phyloP scores from a whole-genome alignment of 2,888 invertebrate genomes.

The Vanessa cardui region DNA sequence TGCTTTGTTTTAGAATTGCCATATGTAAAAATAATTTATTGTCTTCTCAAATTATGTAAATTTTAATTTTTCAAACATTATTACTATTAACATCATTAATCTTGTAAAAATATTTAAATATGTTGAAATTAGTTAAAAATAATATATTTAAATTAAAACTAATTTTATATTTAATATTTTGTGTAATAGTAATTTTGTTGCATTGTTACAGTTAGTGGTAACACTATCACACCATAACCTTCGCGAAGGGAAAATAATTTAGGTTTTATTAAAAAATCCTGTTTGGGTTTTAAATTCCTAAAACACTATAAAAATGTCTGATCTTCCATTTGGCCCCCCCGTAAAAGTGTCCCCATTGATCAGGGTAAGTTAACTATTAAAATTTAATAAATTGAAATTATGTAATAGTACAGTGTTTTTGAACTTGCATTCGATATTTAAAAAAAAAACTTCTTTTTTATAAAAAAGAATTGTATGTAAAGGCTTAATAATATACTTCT shows the following conservation, averaged over 20 bases:
- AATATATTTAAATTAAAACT: neutral
- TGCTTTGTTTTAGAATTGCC: neutral
- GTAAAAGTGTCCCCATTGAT: slow-evolving; percentile 92
- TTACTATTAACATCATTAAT: too few species aligned
- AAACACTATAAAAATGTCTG: slow-evolving; percentile 63
- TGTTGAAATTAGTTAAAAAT: too few species aligned
- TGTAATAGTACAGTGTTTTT: slow-evolving; percentile 62
- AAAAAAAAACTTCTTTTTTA: slow-evolving; percentile 20
- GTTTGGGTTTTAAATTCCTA: slow-evolving; percentile 53
- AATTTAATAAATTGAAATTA: slow-evolving; percentile 48
- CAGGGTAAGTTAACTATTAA: slow-evolving; percentile 81
- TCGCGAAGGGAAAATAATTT: slow-evolving; percentile 43
- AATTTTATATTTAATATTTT: neutral
- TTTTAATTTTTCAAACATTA: too few species aligned
- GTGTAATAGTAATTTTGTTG: neutral
- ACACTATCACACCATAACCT: slow-evolving; percentile 50
- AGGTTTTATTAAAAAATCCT: slow-evolving; percentile 57
- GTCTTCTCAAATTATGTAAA: neutral
- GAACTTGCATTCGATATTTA: slow-evolving; percentile 37
- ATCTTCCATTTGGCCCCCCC: slow-evolving; percentile 84
- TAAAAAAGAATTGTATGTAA: neutral
- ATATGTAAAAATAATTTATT: neutral
- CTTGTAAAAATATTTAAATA: too few species aligned
- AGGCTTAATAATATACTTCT: neutral
- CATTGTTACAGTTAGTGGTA: slow-evolving; percentile 20